A percentile compares a stretch with the other conserved stretches of the same genome.
These are phyloP conservation scores for Anser cygnoides DNA, from an alignment of 2,113 vertebrate genomes.

Conservation along the genomic window DNA sequence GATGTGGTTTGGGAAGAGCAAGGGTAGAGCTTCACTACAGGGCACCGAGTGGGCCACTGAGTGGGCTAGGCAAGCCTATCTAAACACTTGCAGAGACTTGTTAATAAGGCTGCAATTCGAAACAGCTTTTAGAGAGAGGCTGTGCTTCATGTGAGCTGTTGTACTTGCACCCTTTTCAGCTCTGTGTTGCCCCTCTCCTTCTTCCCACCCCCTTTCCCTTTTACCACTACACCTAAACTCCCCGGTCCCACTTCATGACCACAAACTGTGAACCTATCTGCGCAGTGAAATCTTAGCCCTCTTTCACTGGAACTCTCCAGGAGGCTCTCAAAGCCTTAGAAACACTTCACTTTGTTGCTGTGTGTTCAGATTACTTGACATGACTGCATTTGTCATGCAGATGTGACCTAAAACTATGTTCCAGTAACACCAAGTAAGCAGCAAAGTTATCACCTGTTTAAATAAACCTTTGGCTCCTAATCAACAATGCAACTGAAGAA, in stretches of 20 bases:
- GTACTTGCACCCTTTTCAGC: not conserved
- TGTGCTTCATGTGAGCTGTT: not conserved
- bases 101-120: not conserved
- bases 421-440: not conserved
- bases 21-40: fast-evolving
- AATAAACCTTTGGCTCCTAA: constrained; percentile 60
- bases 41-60: not conserved
- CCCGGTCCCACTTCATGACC: not conserved
- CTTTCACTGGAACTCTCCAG: not conserved
- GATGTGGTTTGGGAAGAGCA: not conserved
- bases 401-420: constrained; percentile 28
- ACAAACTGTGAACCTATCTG: not conserved
- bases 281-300: not conserved
- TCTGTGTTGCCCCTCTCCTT: not conserved
- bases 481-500: constrained; percentile 55
- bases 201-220: not conserved
- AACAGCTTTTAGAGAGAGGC: not conserved
- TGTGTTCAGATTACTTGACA: not conserved
- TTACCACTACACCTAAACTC: not conserved
- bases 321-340: not conserved
- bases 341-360: not conserved
- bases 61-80: not conserved
- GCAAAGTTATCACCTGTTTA: constrained; percentile 57
- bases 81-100: not conserved
- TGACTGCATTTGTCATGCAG: constrained; percentile 7